These are phyloP conservation scores for Carduelis carduelis DNA, from an alignment of 2,797 vertebrate genomes.

Conservation along the genomic window DNA sequence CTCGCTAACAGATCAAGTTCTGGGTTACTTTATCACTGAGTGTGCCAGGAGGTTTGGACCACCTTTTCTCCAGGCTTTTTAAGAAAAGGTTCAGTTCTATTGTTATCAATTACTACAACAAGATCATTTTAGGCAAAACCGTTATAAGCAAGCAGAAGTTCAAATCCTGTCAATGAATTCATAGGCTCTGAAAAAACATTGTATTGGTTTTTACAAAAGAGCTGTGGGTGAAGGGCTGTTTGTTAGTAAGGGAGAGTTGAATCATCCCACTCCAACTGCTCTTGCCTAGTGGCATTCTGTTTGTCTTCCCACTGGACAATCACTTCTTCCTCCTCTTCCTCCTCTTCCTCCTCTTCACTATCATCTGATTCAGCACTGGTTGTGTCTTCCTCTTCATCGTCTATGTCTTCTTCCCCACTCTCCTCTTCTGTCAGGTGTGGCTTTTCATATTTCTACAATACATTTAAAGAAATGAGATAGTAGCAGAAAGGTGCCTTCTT, in stretches of 20 bases:
- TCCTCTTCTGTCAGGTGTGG: slow-evolving; percentile 80
- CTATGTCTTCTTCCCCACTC: slow-evolving; percentile 79
- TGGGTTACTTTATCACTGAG: not conserved
- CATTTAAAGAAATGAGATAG: not conserved
- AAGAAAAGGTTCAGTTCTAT: slow-evolving; percentile 12
- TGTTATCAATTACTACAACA: slow-evolving; percentile 1
- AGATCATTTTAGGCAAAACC: slow-evolving; percentile 38
- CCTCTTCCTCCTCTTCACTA: slow-evolving; percentile 91
- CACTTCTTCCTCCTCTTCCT: slow-evolving; percentile 73
- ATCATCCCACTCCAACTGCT: slow-evolving; percentile 88
- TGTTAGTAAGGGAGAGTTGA: slow-evolving; percentile 84
- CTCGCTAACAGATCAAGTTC: slow-evolving; percentile 2
- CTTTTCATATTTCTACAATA: slow-evolving; percentile 82
- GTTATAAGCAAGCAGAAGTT: slow-evolving; percentile 51
- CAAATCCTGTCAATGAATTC: slow-evolving; percentile 76
- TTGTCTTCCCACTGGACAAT: slow-evolving; percentile 72
- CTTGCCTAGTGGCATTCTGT: slow-evolving; percentile 79
- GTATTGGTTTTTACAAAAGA: slow-evolving; percentile 75
- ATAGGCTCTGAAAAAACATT: slow-evolving; percentile 66
- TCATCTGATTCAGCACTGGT: slow-evolving; percentile 90
- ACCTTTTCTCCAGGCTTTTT: not conserved
- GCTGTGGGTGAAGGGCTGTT: slow-evolving; percentile 46
- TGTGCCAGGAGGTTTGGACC: not conserved
- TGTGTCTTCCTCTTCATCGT: slow-evolving; percentile 84
- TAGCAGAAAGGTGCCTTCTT: not conserved